Evolutionary conservation across 1,140 invertebrate genomes (phyloP).

Genomic region (Polypedilum vanderplanki): DNA sequence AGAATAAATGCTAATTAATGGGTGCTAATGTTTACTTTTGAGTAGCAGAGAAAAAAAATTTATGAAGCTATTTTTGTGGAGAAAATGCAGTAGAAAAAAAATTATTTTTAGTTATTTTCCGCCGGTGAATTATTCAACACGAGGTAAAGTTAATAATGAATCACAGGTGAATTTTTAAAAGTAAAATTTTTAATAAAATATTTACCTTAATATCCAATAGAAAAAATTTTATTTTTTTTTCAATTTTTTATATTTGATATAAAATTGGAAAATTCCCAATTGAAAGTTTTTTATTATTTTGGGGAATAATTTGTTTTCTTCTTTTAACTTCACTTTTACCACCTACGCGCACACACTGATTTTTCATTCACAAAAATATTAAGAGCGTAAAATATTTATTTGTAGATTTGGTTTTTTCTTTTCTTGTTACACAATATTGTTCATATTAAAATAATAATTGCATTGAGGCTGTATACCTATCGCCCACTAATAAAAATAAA

Average conservation of each 20-base stretch:
- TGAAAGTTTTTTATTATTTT: neutral
- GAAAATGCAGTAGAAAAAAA: neutral
- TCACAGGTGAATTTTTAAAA: neutral
- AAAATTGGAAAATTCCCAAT: conserved; percentile 7
- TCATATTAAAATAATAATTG: neutral
- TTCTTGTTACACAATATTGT: neutral
- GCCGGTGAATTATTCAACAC: neutral
- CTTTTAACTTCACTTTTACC: neutral
- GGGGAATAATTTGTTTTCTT: neutral
- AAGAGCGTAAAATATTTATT: conserved; percentile 1
- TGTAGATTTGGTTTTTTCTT: neutral
- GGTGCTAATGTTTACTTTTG: neutral
- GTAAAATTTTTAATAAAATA: no score
- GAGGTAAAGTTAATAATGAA: neutral
- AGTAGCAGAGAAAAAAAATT: neutral
- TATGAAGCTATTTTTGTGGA: neutral
- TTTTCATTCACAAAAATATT: conserved; percentile 7
- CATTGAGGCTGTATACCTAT: neutral
- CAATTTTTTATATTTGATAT: neutral
- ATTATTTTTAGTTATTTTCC: conserved; percentile 10
- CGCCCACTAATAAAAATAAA: no score
- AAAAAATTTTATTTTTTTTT: conserved; percentile 12
- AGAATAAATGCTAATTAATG: neutral
- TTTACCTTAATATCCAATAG: conserved; percentile 1
- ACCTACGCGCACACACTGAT: conserved; percentile 9